Evolutionary conservation across 1,140 invertebrate genomes (phyloP), one percentile per base, ranked within the genome.

Genomic region (Leptestheria dahalacensis): DNA sequence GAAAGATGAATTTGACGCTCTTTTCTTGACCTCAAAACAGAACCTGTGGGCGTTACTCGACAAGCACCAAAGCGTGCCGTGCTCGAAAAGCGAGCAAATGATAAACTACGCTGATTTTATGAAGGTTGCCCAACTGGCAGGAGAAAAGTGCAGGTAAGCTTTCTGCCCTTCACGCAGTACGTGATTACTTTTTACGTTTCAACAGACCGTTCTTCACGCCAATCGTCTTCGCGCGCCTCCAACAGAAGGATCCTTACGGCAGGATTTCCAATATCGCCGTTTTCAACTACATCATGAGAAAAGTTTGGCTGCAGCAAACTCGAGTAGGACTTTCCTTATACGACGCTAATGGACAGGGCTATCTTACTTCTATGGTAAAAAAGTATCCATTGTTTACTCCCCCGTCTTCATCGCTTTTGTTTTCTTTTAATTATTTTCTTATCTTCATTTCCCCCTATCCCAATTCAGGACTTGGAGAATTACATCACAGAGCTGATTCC

Each of bases 221-320:
- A 1, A 82, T 79, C 60, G 81, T 91, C 15, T 97, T 94, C 74
- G 83, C 85, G 1, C 88, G 90, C 66, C 71, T 97, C 1, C 81
- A 90, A 68, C 82, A 86, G 57, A 82, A 81, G 26, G 90, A 94
- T 69, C 80, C 82, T 0, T 82, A 86, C 71, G 90, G 90, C 11
- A 74, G 85, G 60, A 82, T 92, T 3, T 82, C 83, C 46, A 86
- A 87, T 2, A 80, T 83, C 69, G 85, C 88, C 9, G 77, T 97
- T 48, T 96, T 95, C 69, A 95, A 95, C 67, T 97, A 96, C 71
- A 84, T 92, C 0, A 95, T 97, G 89, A 77, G 88, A 20, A 90
- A 94, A 72, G 85, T 92, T 3, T 96, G 91, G 91, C 72, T 94
- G 6, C 85, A 90, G 67, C 91, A 97, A 71, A 95, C 91, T 1